Base-by-base conservation (phyloP, 2,113 vertebrate species). In the Phyllostomus hastatus region DNA sequence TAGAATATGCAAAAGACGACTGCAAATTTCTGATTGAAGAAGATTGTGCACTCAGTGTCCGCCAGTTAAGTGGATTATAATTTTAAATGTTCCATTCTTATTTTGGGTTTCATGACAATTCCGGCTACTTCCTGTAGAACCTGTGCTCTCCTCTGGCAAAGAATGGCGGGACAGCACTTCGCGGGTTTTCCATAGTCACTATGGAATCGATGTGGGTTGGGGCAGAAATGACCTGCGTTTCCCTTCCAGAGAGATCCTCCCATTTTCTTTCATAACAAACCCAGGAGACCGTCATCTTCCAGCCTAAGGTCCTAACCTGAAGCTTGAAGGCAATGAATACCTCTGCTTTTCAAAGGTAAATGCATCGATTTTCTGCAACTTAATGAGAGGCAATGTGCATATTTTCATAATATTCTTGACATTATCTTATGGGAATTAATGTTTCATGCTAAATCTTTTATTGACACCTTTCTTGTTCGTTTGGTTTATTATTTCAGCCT, bases 1-100 rank as follows among this genome's bases (percentile, higher is more conserved):
- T 96, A 75, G 84, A 97, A 96, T 97, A 96, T 88, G 90, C 91
- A 88, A 97, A 98, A 95, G 84, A 95, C 97, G 88, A 97, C 92
- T 96, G 83, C 88, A 90, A 88, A 96, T 95, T 66, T 94, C 96
- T 81, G 83, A 91, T 84, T 50, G 92, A 97, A 95, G 92, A 98
- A 97, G 91, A 96, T 92, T 96, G 96, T 87, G 83, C 91, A 78
- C 82, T 97, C 96, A 76, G 46, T 80, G 94, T 96, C 97, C 94
- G 87, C 92, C 96, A 57, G 88, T 96, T 95, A 92, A 97, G 11
- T 80, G 31, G 93, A 17, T 96, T 91, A 89, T 75, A 84, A 92
- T 75, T 94, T 94, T 88, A 79, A 96, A 67, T 83, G 80, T 57
- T 66, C 35, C 35, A 57, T 31, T 52, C 24, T 91, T 88, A 70